These are phyloP conservation scores for Meriones unguiculatus DNA, from an alignment of 2,113 vertebrate genomes.

Conservation along the genomic window DNA sequence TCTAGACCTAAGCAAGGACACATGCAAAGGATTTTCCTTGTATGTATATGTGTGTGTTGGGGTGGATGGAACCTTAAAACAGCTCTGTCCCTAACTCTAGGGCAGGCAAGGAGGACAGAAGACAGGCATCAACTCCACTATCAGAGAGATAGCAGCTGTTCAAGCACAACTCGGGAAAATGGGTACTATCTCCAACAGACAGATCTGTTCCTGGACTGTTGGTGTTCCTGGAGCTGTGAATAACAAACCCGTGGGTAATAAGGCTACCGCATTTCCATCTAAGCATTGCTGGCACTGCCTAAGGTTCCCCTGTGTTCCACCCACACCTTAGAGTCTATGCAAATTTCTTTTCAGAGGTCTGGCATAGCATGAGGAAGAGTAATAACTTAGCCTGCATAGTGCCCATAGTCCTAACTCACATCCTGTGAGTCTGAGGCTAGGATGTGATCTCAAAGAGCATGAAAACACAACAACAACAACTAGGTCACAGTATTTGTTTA, in stretches of 20 bases:
- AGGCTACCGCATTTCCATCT: not conserved
- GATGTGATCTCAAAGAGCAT: not conserved
- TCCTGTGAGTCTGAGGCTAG: not conserved
- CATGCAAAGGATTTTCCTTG: not conserved
- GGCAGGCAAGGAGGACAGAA: not conserved
- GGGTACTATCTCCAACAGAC: not conserved
- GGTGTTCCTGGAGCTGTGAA: not conserved
- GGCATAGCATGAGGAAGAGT: constrained; percentile 42
- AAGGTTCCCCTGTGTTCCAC: constrained; percentile 36
- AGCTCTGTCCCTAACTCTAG: not conserved
- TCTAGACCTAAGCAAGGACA: not conserved
- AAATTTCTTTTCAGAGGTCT: constrained; percentile 47
- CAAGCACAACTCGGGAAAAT: constrained; percentile 10
- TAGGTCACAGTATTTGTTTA: constrained; percentile 11
- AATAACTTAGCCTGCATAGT: constrained; percentile 47
- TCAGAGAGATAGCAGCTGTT: not conserved
- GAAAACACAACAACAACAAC: not conserved
- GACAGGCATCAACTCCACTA: not conserved
- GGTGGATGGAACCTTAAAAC: not conserved
- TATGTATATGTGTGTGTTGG: not conserved
- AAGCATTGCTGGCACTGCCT: not conserved
- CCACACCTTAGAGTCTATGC: not conserved
- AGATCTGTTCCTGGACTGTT: not conserved
- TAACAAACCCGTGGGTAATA: not conserved
- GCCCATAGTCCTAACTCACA: constrained; percentile 34